These are phyloP conservation scores for Tragelaphus eurycerus DNA, from an alignment of 2,797 vertebrate genomes.

Conservation along the genomic window DNA sequence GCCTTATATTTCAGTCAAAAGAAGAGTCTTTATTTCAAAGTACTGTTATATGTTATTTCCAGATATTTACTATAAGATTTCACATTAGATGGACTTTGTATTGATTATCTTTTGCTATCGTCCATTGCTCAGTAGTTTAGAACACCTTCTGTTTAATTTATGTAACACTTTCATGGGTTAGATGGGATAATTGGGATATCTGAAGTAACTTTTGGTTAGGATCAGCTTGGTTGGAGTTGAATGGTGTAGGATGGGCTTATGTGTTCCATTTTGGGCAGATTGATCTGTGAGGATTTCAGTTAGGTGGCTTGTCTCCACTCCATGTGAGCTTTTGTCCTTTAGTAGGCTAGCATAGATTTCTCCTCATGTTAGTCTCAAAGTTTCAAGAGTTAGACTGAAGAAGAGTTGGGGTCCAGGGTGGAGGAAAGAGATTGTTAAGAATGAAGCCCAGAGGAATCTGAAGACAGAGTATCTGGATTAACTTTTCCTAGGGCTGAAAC, in stretches of 20 bases:
- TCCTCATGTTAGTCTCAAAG: neutral
- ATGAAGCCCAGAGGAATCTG: neutral
- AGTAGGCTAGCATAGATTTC: neutral
- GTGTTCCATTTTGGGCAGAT: neutral
- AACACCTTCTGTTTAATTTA: neutral
- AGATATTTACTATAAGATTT: neutral
- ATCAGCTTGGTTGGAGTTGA: neutral
- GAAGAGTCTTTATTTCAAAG: neutral
- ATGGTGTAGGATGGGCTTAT: neutral
- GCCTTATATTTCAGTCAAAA: neutral
- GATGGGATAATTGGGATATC: neutral
- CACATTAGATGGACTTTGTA: neutral
- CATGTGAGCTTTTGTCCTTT: neutral
- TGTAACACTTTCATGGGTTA: neutral
- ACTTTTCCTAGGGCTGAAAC: neutral
- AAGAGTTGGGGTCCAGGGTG: neutral
- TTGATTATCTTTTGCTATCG: neutral
- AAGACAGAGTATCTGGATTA: neutral
- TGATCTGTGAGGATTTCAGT: neutral
- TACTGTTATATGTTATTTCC: neutral
- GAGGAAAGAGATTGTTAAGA: neutral
- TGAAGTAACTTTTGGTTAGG: neutral
- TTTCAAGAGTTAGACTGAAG: neutral
- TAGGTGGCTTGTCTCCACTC: neutral
- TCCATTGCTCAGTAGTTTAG: neutral